Evolutionary conservation across 92 coral and sea anemone genomes (phyloP).

Genomic region (Pocillopora grandis): DNA sequence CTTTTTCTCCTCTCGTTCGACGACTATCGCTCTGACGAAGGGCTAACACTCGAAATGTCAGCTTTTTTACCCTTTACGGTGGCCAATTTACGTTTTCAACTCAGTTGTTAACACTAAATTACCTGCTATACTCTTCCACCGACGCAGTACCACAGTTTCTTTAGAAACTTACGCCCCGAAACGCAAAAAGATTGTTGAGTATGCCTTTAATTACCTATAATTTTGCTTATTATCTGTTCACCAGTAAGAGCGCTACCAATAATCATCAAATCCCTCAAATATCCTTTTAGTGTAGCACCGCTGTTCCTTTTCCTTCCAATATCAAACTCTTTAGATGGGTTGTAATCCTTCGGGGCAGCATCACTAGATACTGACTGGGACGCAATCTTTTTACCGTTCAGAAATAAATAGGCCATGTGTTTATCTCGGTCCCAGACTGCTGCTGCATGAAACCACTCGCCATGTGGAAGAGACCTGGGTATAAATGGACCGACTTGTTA

Average conservation of each 20-base stretch:
- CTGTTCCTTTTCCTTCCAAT: constrained; percentile 9
- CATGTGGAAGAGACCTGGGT: constrained; percentile 6
- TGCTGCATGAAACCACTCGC: constrained; percentile 19
- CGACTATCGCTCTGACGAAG: no score
- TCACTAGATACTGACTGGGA: neutral
- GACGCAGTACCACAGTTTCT: no score
- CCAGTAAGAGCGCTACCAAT: neutral
- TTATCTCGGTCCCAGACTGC: constrained; percentile 9
- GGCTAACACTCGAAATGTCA: no score
- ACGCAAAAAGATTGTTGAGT: neutral
- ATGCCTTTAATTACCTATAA: neutral
- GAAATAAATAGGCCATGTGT: constrained; percentile 10
- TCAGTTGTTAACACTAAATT: no score
- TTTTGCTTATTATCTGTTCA: neutral
- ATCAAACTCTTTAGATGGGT: neutral
- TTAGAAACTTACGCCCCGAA: neutral
- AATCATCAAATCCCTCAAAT: constrained; percentile 21
- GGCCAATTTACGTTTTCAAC: no score
- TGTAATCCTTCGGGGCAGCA: neutral
- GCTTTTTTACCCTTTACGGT: no score
- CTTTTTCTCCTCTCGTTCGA: no score
- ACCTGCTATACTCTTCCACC: no score
- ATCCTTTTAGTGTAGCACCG: neutral
- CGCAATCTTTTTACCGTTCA: constrained; percentile 17
- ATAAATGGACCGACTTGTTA: neutral